Evolutionary conservation across 2,888 invertebrate species (phyloP).

Genomic region (Apocheima hispidaria): DNA sequence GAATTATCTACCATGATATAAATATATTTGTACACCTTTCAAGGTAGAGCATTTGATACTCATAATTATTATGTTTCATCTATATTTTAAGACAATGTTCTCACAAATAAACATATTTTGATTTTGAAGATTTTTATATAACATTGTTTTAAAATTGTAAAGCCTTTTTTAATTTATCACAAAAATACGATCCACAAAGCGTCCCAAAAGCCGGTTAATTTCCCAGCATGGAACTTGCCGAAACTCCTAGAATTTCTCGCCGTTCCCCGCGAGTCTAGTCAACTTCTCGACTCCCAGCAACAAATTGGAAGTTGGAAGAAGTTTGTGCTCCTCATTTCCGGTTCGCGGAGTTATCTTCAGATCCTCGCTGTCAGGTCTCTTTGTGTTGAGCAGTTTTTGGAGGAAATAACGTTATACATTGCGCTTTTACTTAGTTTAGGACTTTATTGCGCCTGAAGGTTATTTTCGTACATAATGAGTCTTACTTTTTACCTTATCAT

Average conservation of each 20-base stretch:
- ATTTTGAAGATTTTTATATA: not conserved
- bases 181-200: conserved; percentile 6
- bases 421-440: not conserved
- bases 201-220: conserved; percentile 23
- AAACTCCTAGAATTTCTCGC: conserved; percentile 6
- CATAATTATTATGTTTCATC: too few relatives aligned
- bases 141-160: not conserved
- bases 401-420: not conserved
- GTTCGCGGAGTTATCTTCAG: conserved; percentile 25
- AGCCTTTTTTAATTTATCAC: not conserved
- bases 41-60: too few relatives aligned
- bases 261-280: too few relatives aligned
- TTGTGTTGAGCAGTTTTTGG: conserved; percentile 3
- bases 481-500: too few relatives aligned
- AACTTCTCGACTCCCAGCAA: conserved; percentile 21
- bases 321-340: conserved; percentile 45
- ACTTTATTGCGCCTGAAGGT: not conserved
- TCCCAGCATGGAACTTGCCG: conserved; percentile 15
- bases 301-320: conserved; percentile 40
- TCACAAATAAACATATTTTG: too few relatives aligned
- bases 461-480: not conserved
- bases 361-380: not conserved
- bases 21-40: too few relatives aligned
- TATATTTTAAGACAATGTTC: too few relatives aligned
- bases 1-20: too few relatives aligned